Evolutionary conservation across 2,888 invertebrate species (phyloP).

Genomic region (Nowickia ferox): DNA sequence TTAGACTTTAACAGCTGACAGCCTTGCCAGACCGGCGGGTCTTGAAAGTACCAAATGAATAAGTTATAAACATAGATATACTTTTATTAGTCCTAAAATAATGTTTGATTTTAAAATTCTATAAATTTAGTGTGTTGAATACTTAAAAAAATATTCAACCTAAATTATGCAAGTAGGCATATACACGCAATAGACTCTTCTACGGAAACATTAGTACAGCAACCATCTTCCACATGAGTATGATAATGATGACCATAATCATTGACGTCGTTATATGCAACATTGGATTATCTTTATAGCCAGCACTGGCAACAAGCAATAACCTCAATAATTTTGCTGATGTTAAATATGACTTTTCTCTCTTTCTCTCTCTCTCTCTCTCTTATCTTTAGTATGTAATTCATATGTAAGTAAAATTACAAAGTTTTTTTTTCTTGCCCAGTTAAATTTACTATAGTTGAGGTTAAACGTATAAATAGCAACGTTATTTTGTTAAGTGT

Average conservation of each 20-base stretch:
- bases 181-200: slow-evolving; percentile 48
- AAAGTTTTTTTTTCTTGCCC: slow-evolving; percentile 6
- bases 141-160: slow-evolving; percentile 18
- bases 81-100: slow-evolving; percentile 10
- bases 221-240: not conserved
- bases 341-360: slow-evolving; percentile 49
- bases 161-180: slow-evolving; percentile 19
- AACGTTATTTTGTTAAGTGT: slow-evolving; percentile 42
- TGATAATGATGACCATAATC: not conserved
- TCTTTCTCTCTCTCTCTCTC: not conserved
- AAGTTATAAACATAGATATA: not conserved
- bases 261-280: slow-evolving; percentile 5
- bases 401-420: slow-evolving; percentile 10
- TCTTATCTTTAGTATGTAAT: slow-evolving; percentile 50
- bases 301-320: slow-evolving; percentile 16
- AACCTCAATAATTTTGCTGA: slow-evolving; percentile 48
- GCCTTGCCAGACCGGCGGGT: too few species aligned
- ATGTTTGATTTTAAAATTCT: slow-evolving; percentile 4
- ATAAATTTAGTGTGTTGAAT: slow-evolving; percentile 15
- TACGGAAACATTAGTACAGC: not conserved
- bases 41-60: too few species aligned
- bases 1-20: too few species aligned
- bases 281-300: slow-evolving; percentile 40
- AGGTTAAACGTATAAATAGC: slow-evolving; percentile 56
- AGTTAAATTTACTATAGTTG: slow-evolving; percentile 49